phyloP scores from a whole-genome alignment of 2,888 invertebrate genomes.

The Plusia festucae region DNA sequence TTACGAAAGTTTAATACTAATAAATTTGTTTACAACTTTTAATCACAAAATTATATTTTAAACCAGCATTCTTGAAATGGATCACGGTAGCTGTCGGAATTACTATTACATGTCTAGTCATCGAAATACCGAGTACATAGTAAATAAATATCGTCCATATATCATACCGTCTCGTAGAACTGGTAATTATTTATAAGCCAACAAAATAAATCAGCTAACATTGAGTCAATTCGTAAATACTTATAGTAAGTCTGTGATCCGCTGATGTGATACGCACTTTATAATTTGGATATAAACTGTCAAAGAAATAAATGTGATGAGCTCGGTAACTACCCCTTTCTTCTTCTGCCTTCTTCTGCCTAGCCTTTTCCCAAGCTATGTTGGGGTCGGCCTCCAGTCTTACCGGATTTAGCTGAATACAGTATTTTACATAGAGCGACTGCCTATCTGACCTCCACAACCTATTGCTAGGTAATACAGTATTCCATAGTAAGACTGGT shows the following conservation, averaged over 20 bases:
- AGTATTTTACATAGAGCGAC: no score
- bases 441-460: no score
- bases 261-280: constrained; percentile 19
- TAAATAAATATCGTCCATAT: constrained; percentile 1
- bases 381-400: no score
- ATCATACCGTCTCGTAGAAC: constrained; percentile 4
- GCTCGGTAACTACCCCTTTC: background rate
- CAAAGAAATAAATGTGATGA: background rate
- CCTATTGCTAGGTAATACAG: no score
- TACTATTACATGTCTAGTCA: background rate
- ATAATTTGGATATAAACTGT: constrained; percentile 6
- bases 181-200: constrained; percentile 25
- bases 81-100: background rate
- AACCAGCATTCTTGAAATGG: background rate
- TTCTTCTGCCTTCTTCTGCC: no score
- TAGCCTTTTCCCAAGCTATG: no score
- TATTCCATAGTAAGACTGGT: no score
- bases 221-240: constrained; percentile 37
- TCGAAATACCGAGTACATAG: constrained; percentile 7
- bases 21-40: no score
- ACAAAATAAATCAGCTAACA: constrained; percentile 48
- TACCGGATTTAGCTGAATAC: no score
- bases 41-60: no score
- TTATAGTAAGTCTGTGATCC: constrained; percentile 30
- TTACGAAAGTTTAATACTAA: no score